Conservation (phyloP, 92 coral and sea anemone species). For the Bergia puertoricense region DNA sequence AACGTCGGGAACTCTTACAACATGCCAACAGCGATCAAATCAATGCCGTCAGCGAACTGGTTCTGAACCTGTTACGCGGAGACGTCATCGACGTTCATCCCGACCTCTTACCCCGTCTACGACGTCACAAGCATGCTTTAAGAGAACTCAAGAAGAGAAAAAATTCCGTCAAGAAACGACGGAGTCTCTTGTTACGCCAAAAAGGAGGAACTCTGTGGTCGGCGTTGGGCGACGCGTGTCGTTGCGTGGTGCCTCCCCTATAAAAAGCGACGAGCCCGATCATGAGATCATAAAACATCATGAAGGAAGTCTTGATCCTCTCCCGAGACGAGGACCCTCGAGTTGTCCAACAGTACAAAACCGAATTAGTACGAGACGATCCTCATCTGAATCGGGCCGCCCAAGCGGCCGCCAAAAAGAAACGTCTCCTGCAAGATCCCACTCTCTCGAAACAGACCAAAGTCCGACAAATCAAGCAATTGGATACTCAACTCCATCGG, state of each 20-base stretch:
- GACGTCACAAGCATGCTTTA: background rate
- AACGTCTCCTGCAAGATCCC: background rate
- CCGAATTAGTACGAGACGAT: background rate
- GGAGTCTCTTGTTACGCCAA: constrained; percentile 3
- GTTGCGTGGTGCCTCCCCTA: background rate
- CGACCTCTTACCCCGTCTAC: background rate
- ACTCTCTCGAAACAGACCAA: constrained; percentile 4
- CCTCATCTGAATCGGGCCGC: background rate
- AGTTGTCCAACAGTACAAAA: constrained; percentile 4
- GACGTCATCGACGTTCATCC: constrained; percentile 10
- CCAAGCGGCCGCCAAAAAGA: constrained; percentile 7
- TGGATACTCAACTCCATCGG: constrained; percentile 4
- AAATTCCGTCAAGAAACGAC: constrained; percentile 4
- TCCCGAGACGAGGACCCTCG: too few relatives aligned
- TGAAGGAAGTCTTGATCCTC: background rate
- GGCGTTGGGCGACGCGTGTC: constrained; percentile 10
- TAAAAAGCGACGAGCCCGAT: background rate
- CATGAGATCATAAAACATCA: constrained; percentile 15
- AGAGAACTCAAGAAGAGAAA: too few relatives aligned
- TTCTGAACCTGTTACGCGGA: constrained; percentile 14
- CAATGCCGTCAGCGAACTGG: background rate
- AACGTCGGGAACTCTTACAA: constrained; percentile 2
- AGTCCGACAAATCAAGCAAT: constrained; percentile 13
- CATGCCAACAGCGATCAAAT: background rate
- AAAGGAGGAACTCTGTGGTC: constrained; percentile 1